These are phyloP conservation scores for Sinella curviseta DNA, from an alignment of 1,140 invertebrate genomes.

Conservation along the genomic window DNA sequence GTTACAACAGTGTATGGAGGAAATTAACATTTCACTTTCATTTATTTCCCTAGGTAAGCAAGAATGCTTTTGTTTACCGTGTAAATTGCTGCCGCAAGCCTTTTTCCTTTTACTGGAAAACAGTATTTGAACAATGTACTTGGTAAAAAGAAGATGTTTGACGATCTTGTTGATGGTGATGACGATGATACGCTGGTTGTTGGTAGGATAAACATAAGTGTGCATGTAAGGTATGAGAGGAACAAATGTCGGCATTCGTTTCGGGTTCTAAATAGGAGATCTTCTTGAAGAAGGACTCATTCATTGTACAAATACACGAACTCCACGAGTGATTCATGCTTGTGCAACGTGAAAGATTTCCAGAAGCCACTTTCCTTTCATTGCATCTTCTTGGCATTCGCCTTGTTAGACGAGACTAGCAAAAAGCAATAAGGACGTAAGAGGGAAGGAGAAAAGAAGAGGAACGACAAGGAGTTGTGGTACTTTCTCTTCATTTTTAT, in stretches of 20 bases:
- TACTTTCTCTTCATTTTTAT: too few species aligned
- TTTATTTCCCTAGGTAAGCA: background rate
- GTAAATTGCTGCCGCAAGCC: background rate
- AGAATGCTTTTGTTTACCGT: background rate
- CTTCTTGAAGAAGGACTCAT: background rate
- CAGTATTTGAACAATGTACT: background rate
- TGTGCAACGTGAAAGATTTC: conserved; percentile 10
- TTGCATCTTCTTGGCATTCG: too few species aligned
- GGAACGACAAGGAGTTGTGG: too few species aligned
- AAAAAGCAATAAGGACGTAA: too few species aligned
- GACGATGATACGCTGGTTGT: too few species aligned
- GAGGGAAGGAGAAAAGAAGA: too few species aligned
- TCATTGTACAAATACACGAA: background rate
- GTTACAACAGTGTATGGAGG: too few species aligned
- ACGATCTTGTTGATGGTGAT: background rate
- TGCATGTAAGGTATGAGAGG: background rate
- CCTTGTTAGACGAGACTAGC: too few species aligned
- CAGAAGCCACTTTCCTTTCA: conserved; percentile 4
- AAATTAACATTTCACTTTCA: background rate
- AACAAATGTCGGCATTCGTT: too few species aligned
- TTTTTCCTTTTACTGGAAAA: background rate
- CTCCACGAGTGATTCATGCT: conserved; percentile 1
- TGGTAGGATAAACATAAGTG: too few species aligned
- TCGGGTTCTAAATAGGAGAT: too few species aligned
- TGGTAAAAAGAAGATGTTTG: background rate